phyloP scores from a whole-genome alignment of 2,888 invertebrate species.

The Acanthoscelides obtectus region DNA sequence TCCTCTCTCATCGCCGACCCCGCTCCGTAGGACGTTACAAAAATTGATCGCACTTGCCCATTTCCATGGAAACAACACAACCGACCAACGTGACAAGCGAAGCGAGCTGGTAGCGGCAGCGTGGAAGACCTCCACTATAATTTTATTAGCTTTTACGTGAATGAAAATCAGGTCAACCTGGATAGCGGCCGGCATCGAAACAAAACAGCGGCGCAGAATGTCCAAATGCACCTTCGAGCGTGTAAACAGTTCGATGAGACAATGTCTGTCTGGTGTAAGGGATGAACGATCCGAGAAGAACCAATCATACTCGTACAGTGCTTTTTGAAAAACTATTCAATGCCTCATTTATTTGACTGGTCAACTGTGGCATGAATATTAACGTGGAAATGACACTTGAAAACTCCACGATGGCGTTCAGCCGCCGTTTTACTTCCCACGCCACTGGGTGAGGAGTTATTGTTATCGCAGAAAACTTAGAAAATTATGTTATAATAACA shows the following conservation, averaged over 20 bases:
- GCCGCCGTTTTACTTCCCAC: too few relatives aligned
- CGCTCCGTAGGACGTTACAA: neutral
- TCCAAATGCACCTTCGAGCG: neutral
- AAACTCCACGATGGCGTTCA: too few relatives aligned
- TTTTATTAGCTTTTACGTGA: neutral
- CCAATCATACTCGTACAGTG: too few relatives aligned
- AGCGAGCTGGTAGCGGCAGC: neutral
- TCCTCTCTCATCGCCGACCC: too few relatives aligned
- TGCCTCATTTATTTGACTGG: too few relatives aligned
- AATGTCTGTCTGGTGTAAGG: neutral
- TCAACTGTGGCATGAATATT: too few relatives aligned
- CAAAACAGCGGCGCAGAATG: neutral
- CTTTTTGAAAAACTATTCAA: too few relatives aligned
- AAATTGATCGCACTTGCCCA: neutral
- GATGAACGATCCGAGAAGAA: too few relatives aligned
- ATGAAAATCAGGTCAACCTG: neutral
- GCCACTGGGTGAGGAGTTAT: too few relatives aligned
- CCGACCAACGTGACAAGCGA: neutral
- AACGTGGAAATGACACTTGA: too few relatives aligned
- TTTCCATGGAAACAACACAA: neutral
- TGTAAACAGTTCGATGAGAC: neutral
- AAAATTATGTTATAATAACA: too few relatives aligned
- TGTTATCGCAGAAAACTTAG: too few relatives aligned
- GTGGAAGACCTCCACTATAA: neutral
- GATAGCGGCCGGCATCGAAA: neutral